Evolutionary conservation across 2,888 invertebrate species (phyloP).

Genomic region (Hemistola chrysoprasaria): DNA sequence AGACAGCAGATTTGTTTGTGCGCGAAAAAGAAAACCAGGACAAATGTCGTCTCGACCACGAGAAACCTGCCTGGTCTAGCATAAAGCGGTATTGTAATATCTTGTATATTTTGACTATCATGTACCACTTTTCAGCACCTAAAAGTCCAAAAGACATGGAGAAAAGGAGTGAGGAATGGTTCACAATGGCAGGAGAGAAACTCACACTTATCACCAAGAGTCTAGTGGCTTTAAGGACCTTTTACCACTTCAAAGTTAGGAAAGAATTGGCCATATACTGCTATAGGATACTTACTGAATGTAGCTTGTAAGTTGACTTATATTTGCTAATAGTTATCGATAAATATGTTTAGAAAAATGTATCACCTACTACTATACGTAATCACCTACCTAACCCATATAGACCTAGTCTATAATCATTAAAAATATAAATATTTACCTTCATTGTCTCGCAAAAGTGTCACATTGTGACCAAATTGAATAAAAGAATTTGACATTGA

Average conservation of each 20-base stretch:
- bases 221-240: conserved; percentile 78
- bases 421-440: too few relatives aligned
- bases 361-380: too few relatives aligned
- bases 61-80: too few relatives aligned
- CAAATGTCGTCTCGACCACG: too few relatives aligned
- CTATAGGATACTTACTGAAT: conserved; percentile 80
- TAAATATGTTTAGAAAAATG: too few relatives aligned
- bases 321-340: not conserved
- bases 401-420: too few relatives aligned
- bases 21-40: too few relatives aligned
- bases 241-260: conserved; percentile 84
- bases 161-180: conserved; percentile 80
- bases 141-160: conserved; percentile 42
- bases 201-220: conserved; percentile 73
- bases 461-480: too few relatives aligned
- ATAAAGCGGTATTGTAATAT: not conserved
- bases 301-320: conserved; percentile 72
- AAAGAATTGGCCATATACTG: conserved; percentile 84
- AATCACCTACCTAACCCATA: too few relatives aligned
- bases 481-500: too few relatives aligned
- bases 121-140: conserved; percentile 32
- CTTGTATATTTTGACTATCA: not conserved
- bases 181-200: conserved; percentile 80
- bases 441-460: too few relatives aligned
- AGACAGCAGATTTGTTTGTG: too few relatives aligned